A percentile compares a stretch with the other conserved stretches of the same genome.
phyloP scores from a whole-genome alignment of 2,888 invertebrate genomes.

The Trilocha varians region DNA sequence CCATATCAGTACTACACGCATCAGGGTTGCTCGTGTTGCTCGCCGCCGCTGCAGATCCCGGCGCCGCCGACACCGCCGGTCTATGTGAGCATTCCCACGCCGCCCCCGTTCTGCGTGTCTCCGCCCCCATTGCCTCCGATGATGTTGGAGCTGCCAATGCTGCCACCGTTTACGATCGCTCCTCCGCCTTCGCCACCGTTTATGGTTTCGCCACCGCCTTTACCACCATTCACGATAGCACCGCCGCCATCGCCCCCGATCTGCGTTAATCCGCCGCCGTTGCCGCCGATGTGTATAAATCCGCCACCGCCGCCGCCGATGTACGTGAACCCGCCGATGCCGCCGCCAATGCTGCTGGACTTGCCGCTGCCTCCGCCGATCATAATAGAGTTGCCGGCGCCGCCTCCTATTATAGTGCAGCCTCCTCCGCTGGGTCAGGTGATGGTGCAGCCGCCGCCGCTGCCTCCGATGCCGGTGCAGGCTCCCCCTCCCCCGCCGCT shows the following conservation, averaged over 20 bases:
- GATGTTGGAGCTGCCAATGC: slow-evolving; percentile 36
- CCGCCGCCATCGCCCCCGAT: slow-evolving; percentile 43
- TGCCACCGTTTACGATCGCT: slow-evolving; percentile 40
- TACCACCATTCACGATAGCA: slow-evolving; percentile 39
- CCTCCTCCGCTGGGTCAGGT: slow-evolving; percentile 50
- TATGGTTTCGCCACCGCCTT: slow-evolving; percentile 32
- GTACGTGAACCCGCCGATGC: slow-evolving; percentile 40
- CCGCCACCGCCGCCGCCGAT: slow-evolving; percentile 44
- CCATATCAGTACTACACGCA: slow-evolving; percentile 14
- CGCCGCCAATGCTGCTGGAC: slow-evolving; percentile 36
- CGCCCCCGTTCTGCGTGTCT: slow-evolving; percentile 34
- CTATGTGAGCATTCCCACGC: slow-evolving; percentile 45
- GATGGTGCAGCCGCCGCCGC: slow-evolving; percentile 51
- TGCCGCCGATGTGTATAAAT: slow-evolving; percentile 40
- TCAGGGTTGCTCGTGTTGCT: slow-evolving; percentile 18
- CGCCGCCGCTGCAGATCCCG: slow-evolving; percentile 25
- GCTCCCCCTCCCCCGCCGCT: slow-evolving; percentile 49
- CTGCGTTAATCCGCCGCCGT: slow-evolving; percentile 43
- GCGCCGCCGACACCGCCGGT: slow-evolving; percentile 35
- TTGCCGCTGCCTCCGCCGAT: slow-evolving; percentile 46
- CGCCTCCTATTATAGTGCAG: slow-evolving; percentile 53
- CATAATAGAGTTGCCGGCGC: slow-evolving; percentile 45
- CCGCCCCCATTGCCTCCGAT: slow-evolving; percentile 40
- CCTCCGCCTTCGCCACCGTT: slow-evolving; percentile 39
- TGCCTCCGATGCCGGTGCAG: slow-evolving; percentile 53